phyloP scores from a whole-genome alignment of 2,888 invertebrate genomes.

The Lasioglossum oenotherae region DNA sequence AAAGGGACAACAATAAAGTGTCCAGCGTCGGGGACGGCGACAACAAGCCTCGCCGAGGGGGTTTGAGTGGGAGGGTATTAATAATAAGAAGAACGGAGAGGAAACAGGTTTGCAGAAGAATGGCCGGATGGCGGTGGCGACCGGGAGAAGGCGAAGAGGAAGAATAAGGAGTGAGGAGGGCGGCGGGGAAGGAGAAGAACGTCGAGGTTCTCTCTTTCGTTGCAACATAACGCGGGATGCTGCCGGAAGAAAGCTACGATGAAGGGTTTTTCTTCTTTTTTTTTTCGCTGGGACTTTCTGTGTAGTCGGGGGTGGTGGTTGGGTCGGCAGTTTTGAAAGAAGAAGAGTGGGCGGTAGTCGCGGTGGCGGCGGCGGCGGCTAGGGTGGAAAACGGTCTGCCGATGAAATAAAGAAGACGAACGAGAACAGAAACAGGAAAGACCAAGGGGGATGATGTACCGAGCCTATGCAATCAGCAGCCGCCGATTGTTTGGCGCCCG shows the following conservation, averaged over 20 bases:
- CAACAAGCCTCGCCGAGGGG: slow-evolving; percentile 64
- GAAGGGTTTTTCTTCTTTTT: slow-evolving; percentile 37
- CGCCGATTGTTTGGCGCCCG: slow-evolving; percentile 78
- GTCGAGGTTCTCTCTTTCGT: not conserved
- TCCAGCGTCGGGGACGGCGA: slow-evolving; percentile 76
- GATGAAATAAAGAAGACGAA: slow-evolving; percentile 58
- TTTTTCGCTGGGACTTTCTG: slow-evolving; percentile 25
- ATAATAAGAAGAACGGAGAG: slow-evolving; percentile 81
- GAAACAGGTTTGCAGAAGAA: slow-evolving; percentile 82
- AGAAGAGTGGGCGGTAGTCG: slow-evolving; percentile 38
- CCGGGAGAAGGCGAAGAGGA: slow-evolving; percentile 39
- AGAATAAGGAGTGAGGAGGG: slow-evolving; percentile 25
- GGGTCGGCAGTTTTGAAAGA: slow-evolving; percentile 62
- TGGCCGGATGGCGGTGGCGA: slow-evolving; percentile 63
- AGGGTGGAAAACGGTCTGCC: slow-evolving; percentile 59
- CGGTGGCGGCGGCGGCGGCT: slow-evolving; percentile 6
- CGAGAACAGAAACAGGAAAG: slow-evolving; percentile 41
- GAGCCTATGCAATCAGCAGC: slow-evolving; percentile 71
- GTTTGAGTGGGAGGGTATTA: slow-evolving; percentile 59
- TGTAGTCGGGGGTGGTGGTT: slow-evolving; percentile 19
- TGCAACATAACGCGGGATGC: slow-evolving; percentile 35
- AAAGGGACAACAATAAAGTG: slow-evolving; percentile 78
- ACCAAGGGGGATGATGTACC: slow-evolving; percentile 62
- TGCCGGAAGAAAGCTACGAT: slow-evolving; percentile 23
- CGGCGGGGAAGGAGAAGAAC: not conserved